These are phyloP conservation scores for Drosophila gaucha DNA, from an alignment of 2,888 invertebrate species.

Conservation along the genomic window DNA sequence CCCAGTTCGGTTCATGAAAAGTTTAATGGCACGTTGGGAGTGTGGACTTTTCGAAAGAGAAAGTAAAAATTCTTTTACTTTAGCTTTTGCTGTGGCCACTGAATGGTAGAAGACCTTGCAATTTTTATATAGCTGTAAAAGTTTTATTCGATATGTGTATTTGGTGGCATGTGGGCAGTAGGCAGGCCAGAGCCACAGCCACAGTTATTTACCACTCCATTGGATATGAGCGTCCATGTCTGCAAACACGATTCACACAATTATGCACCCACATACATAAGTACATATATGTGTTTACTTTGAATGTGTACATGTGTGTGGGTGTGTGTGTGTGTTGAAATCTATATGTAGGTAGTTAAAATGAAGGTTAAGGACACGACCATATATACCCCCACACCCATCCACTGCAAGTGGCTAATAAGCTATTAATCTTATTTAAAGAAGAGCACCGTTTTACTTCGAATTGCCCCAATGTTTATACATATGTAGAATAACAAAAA, in stretches of 20 bases:
- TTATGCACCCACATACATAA: slow-evolving; percentile 6
- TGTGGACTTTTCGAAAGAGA: slow-evolving; percentile 71
- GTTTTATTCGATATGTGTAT: slow-evolving; percentile 78
- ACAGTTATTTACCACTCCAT: slow-evolving; percentile 75
- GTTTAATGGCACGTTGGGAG: slow-evolving; percentile 70
- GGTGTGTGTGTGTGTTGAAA: background rate
- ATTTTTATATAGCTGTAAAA: slow-evolving; percentile 74
- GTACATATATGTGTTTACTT: slow-evolving; percentile 2
- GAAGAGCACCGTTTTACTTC: background rate
- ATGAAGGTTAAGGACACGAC: slow-evolving; percentile 56
- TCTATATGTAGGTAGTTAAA: slow-evolving; percentile 15
- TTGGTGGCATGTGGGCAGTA: slow-evolving; percentile 42
- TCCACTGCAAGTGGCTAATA: slow-evolving; percentile 22
- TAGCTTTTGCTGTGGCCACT: slow-evolving; percentile 56
- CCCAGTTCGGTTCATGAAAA: slow-evolving; percentile 80
- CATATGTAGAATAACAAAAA: background rate
- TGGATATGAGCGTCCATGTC: slow-evolving; percentile 63
- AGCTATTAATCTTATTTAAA: slow-evolving; percentile 19
- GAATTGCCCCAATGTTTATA: background rate
- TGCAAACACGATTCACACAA: slow-evolving; percentile 23
- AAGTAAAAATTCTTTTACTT: slow-evolving; percentile 79
- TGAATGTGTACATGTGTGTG: background rate
- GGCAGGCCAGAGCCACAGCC: slow-evolving; percentile 30
- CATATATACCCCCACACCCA: background rate
- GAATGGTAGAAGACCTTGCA: slow-evolving; percentile 73